Evolutionary conservation across 2,888 invertebrate species (phyloP), one percentile per base, ranked within the genome.

Genomic region (Bhutanitis thaidina): DNA sequence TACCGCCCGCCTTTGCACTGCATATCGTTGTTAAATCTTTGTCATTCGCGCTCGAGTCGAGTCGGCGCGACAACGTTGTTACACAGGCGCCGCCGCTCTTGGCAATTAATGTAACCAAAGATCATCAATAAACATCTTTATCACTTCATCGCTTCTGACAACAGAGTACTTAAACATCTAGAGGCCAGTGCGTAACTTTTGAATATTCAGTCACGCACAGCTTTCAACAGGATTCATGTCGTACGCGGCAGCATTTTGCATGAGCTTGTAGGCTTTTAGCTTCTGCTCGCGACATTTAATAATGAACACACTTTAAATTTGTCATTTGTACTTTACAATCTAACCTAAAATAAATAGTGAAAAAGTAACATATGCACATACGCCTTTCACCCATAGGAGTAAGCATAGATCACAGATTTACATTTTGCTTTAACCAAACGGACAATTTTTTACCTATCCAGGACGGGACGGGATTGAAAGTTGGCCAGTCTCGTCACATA

Each of bases 51-150:
- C 72, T 74, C 74, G 68, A 73, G 61, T 64, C 74, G 70, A 76
- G 71, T 70, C 68, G 67, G 60, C 64, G 71, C 71, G 77, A 75
- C 77, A 71, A 74, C 70, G 74, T 68, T 69, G 71, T 70, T 73
- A 71, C 77, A 78, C 77, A 80, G 76, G 81, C 80, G 80, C 83
- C 82, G 86, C 83, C 80, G 79, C 76, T 76, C 79, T 74, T 78
- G 78, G 87, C 88, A 87, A 87, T 88, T 88, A 88, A 84, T 81
- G 84, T 77, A 74, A 74, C 78, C 70, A 74, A 84, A 84, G 84
- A 88, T 87, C 87, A 88, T 88, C 84, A 88, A 86, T 88, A 87
- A 85, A 84, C 80, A 82, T 74, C 78, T 85, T 87, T 86, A 89
- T 89, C 88, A 83, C 80, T 82, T 81, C 83, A 89, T 89, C 88